Evolutionary conservation across 2,797 vertebrate species (phyloP).

Genomic region (Hylomyscus alleni): DNA sequence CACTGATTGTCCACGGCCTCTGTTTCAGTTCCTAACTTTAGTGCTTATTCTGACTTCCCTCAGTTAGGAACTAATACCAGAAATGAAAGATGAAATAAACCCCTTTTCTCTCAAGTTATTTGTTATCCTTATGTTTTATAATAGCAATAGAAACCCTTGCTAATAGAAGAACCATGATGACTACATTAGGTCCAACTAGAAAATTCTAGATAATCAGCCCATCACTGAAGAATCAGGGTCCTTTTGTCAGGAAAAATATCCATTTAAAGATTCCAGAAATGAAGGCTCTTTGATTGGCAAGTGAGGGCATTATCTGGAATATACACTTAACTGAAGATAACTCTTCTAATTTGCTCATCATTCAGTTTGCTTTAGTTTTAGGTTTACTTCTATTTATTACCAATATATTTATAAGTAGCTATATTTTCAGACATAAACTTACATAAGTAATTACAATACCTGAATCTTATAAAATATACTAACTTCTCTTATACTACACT

Average conservation of each 20-base stretch:
- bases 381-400: not conserved
- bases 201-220: not conserved
- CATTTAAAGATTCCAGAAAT: not conserved
- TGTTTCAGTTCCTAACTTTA: too few relatives aligned
- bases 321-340: not conserved
- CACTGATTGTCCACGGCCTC: not conserved
- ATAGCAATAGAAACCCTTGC: not conserved
- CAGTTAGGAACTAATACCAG: too few relatives aligned
- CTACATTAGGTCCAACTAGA: not conserved
- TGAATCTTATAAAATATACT: not conserved
- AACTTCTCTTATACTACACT: not conserved
- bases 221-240: not conserved
- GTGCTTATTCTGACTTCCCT: not conserved
- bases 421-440: not conserved
- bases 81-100: not conserved
- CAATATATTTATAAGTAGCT: not conserved
- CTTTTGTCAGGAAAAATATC: not conserved
- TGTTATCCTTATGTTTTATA: not conserved
- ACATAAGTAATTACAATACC: constrained; percentile 40
- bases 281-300: not conserved
- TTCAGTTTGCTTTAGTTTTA: constrained; percentile 34
- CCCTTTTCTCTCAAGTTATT: too few relatives aligned
- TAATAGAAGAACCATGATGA: not conserved
- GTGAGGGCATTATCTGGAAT: not conserved
- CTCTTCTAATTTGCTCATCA: constrained; percentile 23